Evolutionary conservation across 2,888 invertebrate species (phyloP).

Genomic region (Unio pictorum): DNA sequence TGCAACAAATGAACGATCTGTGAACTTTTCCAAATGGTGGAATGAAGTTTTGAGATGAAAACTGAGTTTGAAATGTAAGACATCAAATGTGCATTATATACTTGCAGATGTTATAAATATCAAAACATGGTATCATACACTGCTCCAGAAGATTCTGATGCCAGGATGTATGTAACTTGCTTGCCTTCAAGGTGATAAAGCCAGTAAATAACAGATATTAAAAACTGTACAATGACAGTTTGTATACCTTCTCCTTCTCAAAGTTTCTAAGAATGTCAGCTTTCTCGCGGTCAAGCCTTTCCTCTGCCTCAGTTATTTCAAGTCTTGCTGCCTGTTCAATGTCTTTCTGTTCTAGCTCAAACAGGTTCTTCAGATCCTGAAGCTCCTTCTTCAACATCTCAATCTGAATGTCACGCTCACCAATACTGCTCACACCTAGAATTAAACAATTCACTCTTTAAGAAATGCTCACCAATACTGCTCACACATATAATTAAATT

Average conservation of each 20-base stretch:
- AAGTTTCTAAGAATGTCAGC: slow-evolving; percentile 44
- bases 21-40: too few relatives aligned
- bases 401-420: slow-evolving; percentile 29
- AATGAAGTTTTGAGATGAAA: too few relatives aligned
- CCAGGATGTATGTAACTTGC: too few relatives aligned
- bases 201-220: neutral
- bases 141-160: too few relatives aligned
- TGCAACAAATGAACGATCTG: too few relatives aligned
- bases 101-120: too few relatives aligned
- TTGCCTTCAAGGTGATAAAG: neutral
- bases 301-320: slow-evolving; percentile 60
- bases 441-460: neutral
- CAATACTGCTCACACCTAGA: slow-evolving; percentile 35
- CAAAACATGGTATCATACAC: too few relatives aligned
- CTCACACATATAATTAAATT: too few relatives aligned
- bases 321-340: slow-evolving; percentile 59
- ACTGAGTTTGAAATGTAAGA: too few relatives aligned
- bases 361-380: slow-evolving; percentile 41
- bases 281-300: slow-evolving; percentile 51
- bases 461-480: too few relatives aligned
- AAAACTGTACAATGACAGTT: neutral
- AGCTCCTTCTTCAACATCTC: slow-evolving; percentile 32
- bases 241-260: slow-evolving; percentile 54
- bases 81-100: too few relatives aligned
- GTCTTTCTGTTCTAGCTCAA: slow-evolving; percentile 62